phyloP scores from a whole-genome alignment of 2,797 vertebrate genomes.

The Staurois parvus region DNA sequence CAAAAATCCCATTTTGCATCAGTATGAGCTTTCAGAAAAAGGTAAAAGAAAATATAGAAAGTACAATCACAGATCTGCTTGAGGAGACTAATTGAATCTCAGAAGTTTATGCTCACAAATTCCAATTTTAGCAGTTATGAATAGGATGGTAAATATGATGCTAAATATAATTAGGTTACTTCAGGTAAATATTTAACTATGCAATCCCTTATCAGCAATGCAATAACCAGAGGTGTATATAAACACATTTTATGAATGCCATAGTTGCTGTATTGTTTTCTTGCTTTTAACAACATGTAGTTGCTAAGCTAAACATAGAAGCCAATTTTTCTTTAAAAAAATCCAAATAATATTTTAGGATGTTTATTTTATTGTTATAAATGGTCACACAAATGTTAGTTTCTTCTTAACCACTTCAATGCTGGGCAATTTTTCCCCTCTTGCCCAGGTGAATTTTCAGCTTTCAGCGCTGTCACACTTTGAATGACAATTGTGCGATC shows the following conservation, averaged over 20 bases:
- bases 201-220: not conserved
- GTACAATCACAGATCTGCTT: constrained; percentile 53
- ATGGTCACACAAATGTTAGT: too few species aligned
- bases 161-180: constrained; percentile 46
- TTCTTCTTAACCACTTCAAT: too few species aligned
- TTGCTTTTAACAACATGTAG: too few species aligned
- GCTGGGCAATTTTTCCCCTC: too few species aligned
- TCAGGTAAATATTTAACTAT: constrained; percentile 37
- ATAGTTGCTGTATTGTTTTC: not conserved
- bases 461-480: too few species aligned
- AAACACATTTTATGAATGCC: not conserved
- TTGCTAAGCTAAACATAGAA: too few species aligned
- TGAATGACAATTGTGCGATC: too few species aligned
- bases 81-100: constrained; percentile 51
- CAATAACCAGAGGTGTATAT: not conserved
- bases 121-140: constrained; percentile 47
- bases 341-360: too few species aligned
- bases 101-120: constrained; percentile 52
- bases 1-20: constrained; percentile 59
- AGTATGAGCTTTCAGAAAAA: constrained; percentile 33
- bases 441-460: too few species aligned
- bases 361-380: too few species aligned
- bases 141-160: constrained; percentile 36
- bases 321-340: too few species aligned
- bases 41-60: constrained; percentile 50